phyloP scores from a whole-genome alignment of 2,113 vertebrate species.

The Xiphophorus couchianus region DNA sequence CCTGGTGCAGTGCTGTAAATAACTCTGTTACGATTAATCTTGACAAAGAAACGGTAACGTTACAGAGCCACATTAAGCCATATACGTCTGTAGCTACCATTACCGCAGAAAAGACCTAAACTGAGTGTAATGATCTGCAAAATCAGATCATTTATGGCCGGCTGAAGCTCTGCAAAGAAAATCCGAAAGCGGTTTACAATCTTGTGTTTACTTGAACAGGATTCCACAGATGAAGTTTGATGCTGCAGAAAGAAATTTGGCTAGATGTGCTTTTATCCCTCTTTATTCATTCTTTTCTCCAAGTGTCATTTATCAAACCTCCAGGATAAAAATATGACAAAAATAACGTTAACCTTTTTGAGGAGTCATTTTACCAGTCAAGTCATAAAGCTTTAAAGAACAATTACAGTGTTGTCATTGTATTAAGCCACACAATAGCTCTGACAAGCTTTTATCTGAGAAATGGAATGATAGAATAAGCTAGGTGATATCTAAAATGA shows the following conservation, averaged over 20 bases:
- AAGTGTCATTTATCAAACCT: slow-evolving; percentile 21
- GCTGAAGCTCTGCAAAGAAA: not conserved
- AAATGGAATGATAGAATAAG: slow-evolving; percentile 14
- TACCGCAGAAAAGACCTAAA: not conserved
- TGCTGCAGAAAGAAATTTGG: slow-evolving; percentile 16
- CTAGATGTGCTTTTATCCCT: slow-evolving; percentile 10
- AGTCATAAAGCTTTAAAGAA: slow-evolving; percentile 25
- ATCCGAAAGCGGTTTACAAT: not conserved
- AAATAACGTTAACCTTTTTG: slow-evolving; percentile 11
- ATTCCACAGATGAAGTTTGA: slow-evolving; percentile 3
- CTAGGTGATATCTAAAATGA: not conserved
- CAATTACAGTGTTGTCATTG: slow-evolving; percentile 28
- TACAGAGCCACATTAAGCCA: not conserved
- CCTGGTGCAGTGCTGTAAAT: not conserved
- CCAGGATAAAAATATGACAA: slow-evolving; percentile 22
- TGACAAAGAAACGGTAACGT: not conserved
- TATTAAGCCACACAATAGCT: slow-evolving; percentile 25
- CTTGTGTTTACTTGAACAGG: slow-evolving; percentile 5
- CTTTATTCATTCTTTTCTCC: not conserved
- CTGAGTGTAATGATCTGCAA: not conserved
- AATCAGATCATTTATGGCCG: not conserved
- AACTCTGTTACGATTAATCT: not conserved
- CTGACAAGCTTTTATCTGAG: slow-evolving; percentile 33
- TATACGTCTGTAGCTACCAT: not conserved
- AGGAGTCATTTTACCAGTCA: slow-evolving; percentile 16